These are phyloP conservation scores for Speoplatyrhinus poulsoni DNA, from an alignment of 2,113 vertebrate species.

Conservation along the genomic window DNA sequence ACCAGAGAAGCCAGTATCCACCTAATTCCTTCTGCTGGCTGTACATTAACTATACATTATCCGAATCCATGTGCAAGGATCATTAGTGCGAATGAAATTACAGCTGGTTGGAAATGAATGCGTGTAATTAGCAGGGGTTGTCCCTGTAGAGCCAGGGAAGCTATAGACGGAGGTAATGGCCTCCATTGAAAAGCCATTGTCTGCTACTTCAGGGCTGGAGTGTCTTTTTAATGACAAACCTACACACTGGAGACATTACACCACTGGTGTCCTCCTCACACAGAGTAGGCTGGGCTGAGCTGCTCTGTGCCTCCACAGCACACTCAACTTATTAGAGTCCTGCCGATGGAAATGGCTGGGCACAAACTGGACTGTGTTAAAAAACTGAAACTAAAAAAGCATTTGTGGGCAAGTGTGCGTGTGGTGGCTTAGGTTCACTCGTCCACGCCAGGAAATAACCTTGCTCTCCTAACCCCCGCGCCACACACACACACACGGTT, in stretches of 20 bases:
- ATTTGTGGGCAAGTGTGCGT: conserved; percentile 4
- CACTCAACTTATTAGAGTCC: conserved; percentile 20
- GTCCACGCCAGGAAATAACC: conserved; percentile 63
- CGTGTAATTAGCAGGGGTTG: conserved; percentile 66
- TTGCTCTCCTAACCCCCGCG: conserved; percentile 53
- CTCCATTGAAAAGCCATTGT: conserved; percentile 70
- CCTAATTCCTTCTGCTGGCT: conserved; percentile 55
- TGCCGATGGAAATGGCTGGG: conserved; percentile 47
- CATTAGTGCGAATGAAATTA: conserved; percentile 74
- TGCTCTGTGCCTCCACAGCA: not conserved
- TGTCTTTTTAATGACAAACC: conserved; percentile 62
- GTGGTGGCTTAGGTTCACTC: conserved; percentile 36
- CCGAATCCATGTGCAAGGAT: conserved; percentile 62
- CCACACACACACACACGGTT: conserved; percentile 23
- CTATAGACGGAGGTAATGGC: conserved; percentile 66
- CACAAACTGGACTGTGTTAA: conserved; percentile 27
- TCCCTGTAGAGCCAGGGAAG: conserved; percentile 61
- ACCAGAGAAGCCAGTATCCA: conserved; percentile 45
- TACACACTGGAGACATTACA: conserved; percentile 43
- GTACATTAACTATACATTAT: conserved; percentile 75
- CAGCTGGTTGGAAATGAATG: conserved; percentile 67
- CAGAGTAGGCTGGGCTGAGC: not conserved
- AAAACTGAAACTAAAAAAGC: conserved; percentile 13
- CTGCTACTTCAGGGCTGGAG: conserved; percentile 47
- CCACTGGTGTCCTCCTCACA: not conserved